Percentiles rank a stretch among this genome's conserved stretches.
Conservation (phyloP, 2,797 vertebrate genomes). For the Emys orbicularis region DNA sequence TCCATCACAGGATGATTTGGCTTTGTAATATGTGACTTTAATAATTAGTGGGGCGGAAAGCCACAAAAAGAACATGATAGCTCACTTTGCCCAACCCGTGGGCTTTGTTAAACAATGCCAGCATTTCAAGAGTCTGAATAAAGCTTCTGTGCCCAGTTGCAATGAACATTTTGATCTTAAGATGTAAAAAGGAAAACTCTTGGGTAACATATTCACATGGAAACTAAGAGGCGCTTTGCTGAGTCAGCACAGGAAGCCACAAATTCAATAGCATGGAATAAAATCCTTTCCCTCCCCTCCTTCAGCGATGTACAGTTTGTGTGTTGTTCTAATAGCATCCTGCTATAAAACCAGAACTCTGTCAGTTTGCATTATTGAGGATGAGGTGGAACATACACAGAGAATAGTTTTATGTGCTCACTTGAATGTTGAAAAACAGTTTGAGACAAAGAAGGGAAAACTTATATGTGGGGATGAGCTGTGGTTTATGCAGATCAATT, state of each 20-base stretch:
- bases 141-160: constrained; percentile 2
- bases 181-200: constrained; percentile 32
- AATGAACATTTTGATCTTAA: neutral
- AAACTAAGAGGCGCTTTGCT: neutral
- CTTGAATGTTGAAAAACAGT: constrained; percentile 10
- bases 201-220: neutral
- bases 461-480: constrained; percentile 11
- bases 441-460: constrained; percentile 39
- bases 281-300: neutral
- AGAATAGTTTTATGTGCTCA: neutral
- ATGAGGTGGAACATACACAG: neutral
- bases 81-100: neutral
- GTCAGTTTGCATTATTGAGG: neutral
- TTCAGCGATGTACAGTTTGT: neutral
- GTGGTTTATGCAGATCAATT: constrained; percentile 20
- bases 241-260: constrained; percentile 30
- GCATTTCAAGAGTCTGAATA: constrained; percentile 17
- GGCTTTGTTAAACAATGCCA: neutral
- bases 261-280: neutral
- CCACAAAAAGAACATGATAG: neutral
- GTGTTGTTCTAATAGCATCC: constrained; percentile 17
- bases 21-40: neutral
- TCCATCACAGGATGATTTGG: neutral
- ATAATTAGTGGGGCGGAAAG: neutral
- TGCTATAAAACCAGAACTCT: constrained; percentile 49